These are phyloP conservation scores for Prionchulus punctatus DNA, from an alignment of 2,888 invertebrate species.

Conservation along the genomic window DNA sequence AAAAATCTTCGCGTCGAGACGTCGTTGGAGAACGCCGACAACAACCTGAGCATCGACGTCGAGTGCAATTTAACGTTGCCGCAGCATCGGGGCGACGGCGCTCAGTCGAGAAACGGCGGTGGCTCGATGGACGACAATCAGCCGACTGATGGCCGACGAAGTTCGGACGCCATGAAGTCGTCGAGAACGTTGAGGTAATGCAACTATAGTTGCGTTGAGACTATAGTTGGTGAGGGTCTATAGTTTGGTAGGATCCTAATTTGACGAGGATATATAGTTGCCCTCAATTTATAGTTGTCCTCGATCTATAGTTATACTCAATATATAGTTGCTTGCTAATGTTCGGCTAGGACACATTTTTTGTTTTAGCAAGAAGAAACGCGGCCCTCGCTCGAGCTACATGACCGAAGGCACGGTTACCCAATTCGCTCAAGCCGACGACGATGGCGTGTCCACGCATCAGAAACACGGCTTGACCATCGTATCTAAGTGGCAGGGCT, in stretches of 20 bases:
- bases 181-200: background rate
- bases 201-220: too few species aligned
- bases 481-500: slow-evolving; percentile 12
- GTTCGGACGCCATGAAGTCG: background rate
- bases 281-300: too few species aligned
- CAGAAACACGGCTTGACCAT: slow-evolving; percentile 11
- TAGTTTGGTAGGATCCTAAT: too few species aligned
- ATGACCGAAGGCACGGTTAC: slow-evolving; percentile 9
- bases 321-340: too few species aligned
- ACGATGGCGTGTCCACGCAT: slow-evolving; percentile 10
- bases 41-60: slow-evolving; percentile 7
- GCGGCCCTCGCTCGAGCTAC: background rate
- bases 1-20: slow-evolving; percentile 18
- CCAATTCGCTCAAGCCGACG: slow-evolving; percentile 12
- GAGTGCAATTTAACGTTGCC: background rate
- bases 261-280: too few species aligned
- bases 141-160: too few species aligned
- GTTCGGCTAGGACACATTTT: too few species aligned
- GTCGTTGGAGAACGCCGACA: slow-evolving; percentile 17
- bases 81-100: background rate
- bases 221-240: too few species aligned
- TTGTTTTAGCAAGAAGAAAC: slow-evolving; percentile 2
- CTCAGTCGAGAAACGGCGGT: background rate
- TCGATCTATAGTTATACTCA: too few species aligned
- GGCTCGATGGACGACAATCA: background rate